Base-by-base conservation (phyloP, 1,140 invertebrate genomes). In the Dendrolimus punctatus region DNA sequence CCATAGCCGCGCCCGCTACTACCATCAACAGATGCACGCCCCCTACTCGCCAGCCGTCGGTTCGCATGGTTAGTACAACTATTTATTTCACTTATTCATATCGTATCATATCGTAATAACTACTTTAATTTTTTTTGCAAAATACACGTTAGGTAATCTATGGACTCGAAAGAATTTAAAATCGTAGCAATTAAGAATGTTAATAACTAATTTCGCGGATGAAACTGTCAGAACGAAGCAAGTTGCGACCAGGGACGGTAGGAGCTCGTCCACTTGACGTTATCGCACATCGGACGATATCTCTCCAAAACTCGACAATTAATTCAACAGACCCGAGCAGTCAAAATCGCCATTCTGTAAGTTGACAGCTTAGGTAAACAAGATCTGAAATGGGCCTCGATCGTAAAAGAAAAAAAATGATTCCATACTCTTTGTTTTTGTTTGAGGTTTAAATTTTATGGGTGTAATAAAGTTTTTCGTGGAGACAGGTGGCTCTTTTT, bases 291-390 rank as follows among this genome's bases (percentile, higher is more conserved):
- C 83, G 64, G 66, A 72, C 70, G 62, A 81, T 86, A 85, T 77
- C 78, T 84, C 74, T 78, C 61, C 68, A 70, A 74, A 80, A 72
- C 70, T 80, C 71, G 56, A 77, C 80, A 78, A 84, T 86, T 84
- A 83, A 86, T 86, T 86, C 78, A 71, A 64, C 66, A 59, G 73
- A 66, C 64, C 78, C 64, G 67, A 69, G 71, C 73, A 76, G 73
- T 83, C 82, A 85, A 85, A 85, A 83, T 83, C 70, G 79, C 76
- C 78, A 80, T 86, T 84, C 75, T 80, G 73, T 79, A 66, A 83
- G 80, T 77, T 85, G 82, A 85, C 82, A 83, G 75, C 68, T 86
- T 81, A 84, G 83, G 80, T 86, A 84, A 84, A 86, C 80, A 86
- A 76, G 68, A 77, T 77, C 78, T 78, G 81, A 86, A 84, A 86